These are phyloP conservation scores for Nymphalis polychloros DNA, from an alignment of 2,888 invertebrate genomes.

Conservation along the genomic window DNA sequence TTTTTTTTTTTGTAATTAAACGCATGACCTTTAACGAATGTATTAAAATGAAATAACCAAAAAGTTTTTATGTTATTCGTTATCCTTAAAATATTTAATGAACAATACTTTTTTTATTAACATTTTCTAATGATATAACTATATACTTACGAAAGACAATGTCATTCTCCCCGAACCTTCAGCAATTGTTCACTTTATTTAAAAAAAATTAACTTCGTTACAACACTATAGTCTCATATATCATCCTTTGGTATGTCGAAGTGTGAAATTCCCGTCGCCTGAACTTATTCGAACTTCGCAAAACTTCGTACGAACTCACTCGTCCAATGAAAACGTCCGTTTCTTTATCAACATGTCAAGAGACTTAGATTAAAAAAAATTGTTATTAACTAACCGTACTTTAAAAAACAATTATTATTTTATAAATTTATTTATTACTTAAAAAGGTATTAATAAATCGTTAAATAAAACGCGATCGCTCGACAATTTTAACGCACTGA, in stretches of 20 bases:
- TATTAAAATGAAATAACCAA: constrained; percentile 4
- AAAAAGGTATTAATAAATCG: constrained; percentile 33
- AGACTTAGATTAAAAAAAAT: constrained; percentile 19
- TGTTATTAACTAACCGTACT: constrained; percentile 19
- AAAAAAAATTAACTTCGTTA: constrained; percentile 42
- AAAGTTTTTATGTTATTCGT: background rate
- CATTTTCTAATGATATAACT: background rate
- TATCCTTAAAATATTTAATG: constrained; percentile 3
- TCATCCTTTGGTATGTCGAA: constrained; percentile 45
- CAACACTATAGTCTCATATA: constrained; percentile 49
- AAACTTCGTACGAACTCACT: constrained; percentile 41
- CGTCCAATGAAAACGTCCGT: constrained; percentile 37
- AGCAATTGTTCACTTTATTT: constrained; percentile 56
- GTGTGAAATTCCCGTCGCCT: constrained; percentile 36
- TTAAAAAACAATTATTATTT: constrained; percentile 33
- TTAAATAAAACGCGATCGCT: constrained; percentile 25
- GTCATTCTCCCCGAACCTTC: constrained; percentile 74
- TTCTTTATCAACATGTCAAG: constrained; percentile 35
- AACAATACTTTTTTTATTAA: background rate
- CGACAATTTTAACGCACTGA: constrained; percentile 22
- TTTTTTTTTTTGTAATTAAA: constrained; percentile 15
- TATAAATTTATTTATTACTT: constrained; percentile 27
- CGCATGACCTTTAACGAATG: background rate
- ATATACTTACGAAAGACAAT: constrained; percentile 77
- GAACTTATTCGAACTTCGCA: constrained; percentile 42